Evolutionary conservation across 2,888 invertebrate species (phyloP).

Genomic region (Amblyjoppa fuscipennis): DNA sequence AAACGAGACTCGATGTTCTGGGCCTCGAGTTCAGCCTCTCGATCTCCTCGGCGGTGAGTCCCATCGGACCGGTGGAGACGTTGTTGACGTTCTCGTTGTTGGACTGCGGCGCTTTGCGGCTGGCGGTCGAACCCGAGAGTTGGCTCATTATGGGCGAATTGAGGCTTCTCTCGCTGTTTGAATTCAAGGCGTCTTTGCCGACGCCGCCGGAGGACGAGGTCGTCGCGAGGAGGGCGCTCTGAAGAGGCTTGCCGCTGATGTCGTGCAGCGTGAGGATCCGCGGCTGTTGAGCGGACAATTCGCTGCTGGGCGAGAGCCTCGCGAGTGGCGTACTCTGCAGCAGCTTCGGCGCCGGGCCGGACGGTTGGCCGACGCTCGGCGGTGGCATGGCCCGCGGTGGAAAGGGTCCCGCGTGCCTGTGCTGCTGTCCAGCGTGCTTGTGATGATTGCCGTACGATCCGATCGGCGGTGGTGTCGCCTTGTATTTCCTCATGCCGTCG

Average conservation of each 20-base stretch:
- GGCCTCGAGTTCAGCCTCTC: slow-evolving; percentile 95
- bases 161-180: slow-evolving; percentile 95
- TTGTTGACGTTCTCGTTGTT: slow-evolving; percentile 87
- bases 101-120: slow-evolving; percentile 91
- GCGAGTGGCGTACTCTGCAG: slow-evolving; percentile 97
- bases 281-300: slow-evolving; percentile 95
- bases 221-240: slow-evolving; percentile 95
- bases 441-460: slow-evolving; percentile 91
- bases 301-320: slow-evolving; percentile 95
- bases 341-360: slow-evolving; percentile 89
- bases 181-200: slow-evolving; percentile 95
- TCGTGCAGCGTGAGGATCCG: slow-evolving; percentile 97
- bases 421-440: slow-evolving; percentile 90
- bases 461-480: slow-evolving; percentile 93
- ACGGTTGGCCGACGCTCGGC: slow-evolving; percentile 90
- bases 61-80: slow-evolving; percentile 90
- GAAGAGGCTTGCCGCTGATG: slow-evolving; percentile 96
- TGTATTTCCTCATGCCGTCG: slow-evolving; percentile 95
- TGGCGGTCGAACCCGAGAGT: slow-evolving; percentile 93
- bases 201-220: slow-evolving; percentile 95
- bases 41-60: slow-evolving; percentile 96
- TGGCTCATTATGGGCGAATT: slow-evolving; percentile 98
- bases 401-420: slow-evolving; percentile 89
- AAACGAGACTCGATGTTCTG: slow-evolving; percentile 94
- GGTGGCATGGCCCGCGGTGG: slow-evolving; percentile 89